phyloP scores from a whole-genome alignment of 2,113 vertebrate genomes.

The Gopherus evgoodei region DNA sequence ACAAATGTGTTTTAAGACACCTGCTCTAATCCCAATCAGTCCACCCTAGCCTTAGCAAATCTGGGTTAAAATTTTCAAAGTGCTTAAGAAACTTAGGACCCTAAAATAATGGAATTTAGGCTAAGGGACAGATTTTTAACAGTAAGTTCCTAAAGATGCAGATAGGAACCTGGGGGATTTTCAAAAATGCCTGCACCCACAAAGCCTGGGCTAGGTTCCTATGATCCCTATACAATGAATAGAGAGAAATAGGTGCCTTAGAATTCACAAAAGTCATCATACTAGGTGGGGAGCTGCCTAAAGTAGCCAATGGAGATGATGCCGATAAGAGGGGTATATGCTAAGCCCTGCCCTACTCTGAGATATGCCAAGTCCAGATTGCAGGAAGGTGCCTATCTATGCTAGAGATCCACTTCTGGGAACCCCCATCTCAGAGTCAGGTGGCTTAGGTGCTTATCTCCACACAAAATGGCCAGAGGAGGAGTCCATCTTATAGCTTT shows the following conservation, averaged over 20 bases:
- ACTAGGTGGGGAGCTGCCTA: too few species aligned
- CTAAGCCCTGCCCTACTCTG: too few species aligned
- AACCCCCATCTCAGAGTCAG: not conserved
- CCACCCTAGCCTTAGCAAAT: not conserved
- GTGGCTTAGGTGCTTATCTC: not conserved
- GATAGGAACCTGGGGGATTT: not conserved
- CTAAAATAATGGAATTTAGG: not conserved
- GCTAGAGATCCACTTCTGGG: not conserved
- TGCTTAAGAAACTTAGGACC: not conserved
- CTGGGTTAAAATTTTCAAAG: not conserved
- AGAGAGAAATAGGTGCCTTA: too few species aligned
- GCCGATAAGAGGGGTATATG: too few species aligned
- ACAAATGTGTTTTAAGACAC: fast-evolving
- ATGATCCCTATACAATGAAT: too few species aligned
- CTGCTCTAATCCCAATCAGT: not conserved
- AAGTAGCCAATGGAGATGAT: too few species aligned
- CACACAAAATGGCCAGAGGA: not conserved
- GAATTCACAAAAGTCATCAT: too few species aligned
- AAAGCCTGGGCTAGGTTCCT: not conserved
- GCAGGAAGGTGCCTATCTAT: too few species aligned
- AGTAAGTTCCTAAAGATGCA: not conserved
- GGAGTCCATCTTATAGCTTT: not conserved
- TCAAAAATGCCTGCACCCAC: not conserved
- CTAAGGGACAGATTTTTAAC: too few species aligned
- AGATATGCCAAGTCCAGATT: too few species aligned